A percentile compares a stretch with the other conserved stretches of the same genome.
Evolutionary conservation across 2,797 vertebrate genomes (phyloP).

Genomic region (Pangasius krempfi): DNA sequence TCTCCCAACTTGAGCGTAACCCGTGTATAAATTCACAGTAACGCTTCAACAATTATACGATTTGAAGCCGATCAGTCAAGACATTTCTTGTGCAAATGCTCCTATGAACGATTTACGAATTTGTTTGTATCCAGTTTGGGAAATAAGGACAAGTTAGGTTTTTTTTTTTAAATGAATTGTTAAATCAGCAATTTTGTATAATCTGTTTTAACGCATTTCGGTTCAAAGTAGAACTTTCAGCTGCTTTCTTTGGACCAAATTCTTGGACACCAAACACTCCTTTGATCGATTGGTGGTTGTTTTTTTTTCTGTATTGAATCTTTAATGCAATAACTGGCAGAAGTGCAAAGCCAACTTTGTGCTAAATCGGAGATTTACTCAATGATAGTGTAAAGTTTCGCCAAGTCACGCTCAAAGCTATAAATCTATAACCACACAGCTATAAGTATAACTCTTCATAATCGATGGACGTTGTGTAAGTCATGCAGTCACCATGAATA

Average conservation of each 20-base stretch:
- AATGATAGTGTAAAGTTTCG: background rate
- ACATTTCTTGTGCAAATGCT: background rate
- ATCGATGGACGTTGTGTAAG: background rate
- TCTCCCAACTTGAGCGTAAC: background rate
- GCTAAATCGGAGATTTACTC: background rate
- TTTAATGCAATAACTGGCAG: background rate
- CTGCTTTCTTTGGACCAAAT: background rate
- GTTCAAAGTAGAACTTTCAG: background rate
- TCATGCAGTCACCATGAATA: background rate
- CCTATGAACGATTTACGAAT: background rate
- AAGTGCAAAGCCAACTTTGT: background rate
- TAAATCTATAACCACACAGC: background rate
- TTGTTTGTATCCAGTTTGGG: background rate
- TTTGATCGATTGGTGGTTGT: background rate
- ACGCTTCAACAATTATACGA: background rate
- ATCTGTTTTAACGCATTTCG: background rate
- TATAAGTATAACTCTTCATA: background rate
- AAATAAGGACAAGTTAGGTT: no score
- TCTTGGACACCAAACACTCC: background rate
- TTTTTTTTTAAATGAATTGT: background rate
- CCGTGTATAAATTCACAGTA: background rate
- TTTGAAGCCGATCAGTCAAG: background rate
- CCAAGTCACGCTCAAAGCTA: slow-evolving; percentile 6
- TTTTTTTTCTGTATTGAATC: background rate
- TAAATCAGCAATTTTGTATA: background rate